Evolutionary conservation across 2,113 vertebrate species (phyloP).

Genomic region (Galemys pyrenaicus): DNA sequence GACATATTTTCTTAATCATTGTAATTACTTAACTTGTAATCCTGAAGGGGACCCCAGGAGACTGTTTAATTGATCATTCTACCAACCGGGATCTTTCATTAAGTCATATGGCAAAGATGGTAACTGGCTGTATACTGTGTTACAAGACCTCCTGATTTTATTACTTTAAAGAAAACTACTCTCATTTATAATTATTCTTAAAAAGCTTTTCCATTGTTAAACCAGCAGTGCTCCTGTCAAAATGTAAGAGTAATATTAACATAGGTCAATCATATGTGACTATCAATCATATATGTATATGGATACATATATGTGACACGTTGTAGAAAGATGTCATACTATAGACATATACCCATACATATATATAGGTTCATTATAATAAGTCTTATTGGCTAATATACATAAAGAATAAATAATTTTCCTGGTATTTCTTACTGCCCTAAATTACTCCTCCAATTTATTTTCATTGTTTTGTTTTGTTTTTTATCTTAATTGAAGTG

Average conservation of each 20-base stretch:
- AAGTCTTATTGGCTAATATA: background rate
- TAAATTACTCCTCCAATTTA: background rate
- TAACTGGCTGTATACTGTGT: background rate
- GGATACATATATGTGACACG: background rate
- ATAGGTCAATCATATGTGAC: conserved; percentile 4
- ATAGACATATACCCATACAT: background rate
- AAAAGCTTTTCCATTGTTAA: conserved; percentile 47
- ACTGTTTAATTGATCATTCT: conserved; percentile 43
- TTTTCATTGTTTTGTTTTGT: background rate
- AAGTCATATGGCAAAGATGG: conserved; percentile 40
- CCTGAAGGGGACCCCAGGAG: conserved; percentile 26
- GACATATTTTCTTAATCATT: conserved; percentile 31
- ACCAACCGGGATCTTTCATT: conserved; percentile 1
- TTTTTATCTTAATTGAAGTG: background rate
- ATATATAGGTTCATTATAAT: background rate
- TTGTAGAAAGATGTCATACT: background rate
- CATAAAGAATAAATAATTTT: background rate
- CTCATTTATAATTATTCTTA: conserved; percentile 34
- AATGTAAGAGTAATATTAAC: conserved; percentile 49
- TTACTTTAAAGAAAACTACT: conserved; percentile 38
- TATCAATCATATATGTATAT: background rate
- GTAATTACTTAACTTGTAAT: conserved; percentile 55
- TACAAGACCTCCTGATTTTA: conserved; percentile 32
- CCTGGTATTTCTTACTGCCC: conserved; percentile 10
- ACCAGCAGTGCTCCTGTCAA: conserved; percentile 8